Evolutionary conservation across 2,888 invertebrate species (phyloP).

Genomic region (Ceramica pisi): DNA sequence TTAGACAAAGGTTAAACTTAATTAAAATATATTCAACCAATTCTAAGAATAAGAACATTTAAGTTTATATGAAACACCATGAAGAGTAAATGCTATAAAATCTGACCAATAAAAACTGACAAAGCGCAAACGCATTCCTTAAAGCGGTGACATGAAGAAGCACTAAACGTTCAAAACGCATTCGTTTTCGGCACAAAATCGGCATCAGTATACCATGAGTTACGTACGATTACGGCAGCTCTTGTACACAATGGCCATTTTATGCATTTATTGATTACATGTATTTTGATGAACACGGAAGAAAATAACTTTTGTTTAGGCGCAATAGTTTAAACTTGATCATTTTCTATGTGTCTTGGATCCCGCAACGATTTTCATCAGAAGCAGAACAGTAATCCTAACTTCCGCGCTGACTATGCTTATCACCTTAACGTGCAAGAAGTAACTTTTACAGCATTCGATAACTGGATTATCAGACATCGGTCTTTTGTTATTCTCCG

Average conservation of each 20-base stretch:
- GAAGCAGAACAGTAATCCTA: too few species aligned
- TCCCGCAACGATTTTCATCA: too few species aligned
- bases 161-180: constrained; percentile 17
- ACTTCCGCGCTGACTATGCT: too few species aligned
- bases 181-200: constrained; percentile 37
- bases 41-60: too few species aligned
- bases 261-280: background rate
- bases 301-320: background rate
- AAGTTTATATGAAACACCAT: background rate
- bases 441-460: too few species aligned
- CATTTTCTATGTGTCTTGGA: too few species aligned
- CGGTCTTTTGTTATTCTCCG: too few species aligned
- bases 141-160: constrained; percentile 38
- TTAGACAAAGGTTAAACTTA: too few species aligned
- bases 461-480: too few species aligned
- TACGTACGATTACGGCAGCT: constrained; percentile 24
- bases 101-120: background rate
- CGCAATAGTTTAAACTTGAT: background rate
- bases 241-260: constrained; percentile 45
- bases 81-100: background rate
- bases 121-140: constrained; percentile 28
- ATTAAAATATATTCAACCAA: too few species aligned
- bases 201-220: constrained; percentile 33
- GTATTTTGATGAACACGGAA: background rate
- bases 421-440: too few species aligned